These are phyloP conservation scores for Drosophila mimica DNA, from an alignment of 2,888 invertebrate species.

Conservation along the genomic window DNA sequence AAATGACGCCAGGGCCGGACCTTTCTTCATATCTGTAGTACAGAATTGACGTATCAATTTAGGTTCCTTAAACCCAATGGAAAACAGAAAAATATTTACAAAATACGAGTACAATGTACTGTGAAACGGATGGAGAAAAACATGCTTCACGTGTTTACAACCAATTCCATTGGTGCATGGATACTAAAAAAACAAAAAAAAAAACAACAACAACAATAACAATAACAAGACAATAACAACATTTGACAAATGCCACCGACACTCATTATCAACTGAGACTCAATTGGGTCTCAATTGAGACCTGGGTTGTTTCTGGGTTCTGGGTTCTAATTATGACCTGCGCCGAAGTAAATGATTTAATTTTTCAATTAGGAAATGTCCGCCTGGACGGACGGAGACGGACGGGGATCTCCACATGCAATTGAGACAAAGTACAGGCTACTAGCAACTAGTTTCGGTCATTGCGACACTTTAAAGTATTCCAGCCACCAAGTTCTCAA, in stretches of 20 bases:
- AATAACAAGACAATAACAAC: slow-evolving; percentile 8
- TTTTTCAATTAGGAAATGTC: slow-evolving; percentile 77
- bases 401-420: slow-evolving; percentile 39
- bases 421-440: slow-evolving; percentile 71
- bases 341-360: slow-evolving; percentile 74
- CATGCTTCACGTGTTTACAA: slow-evolving; percentile 55
- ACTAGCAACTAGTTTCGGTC: slow-evolving; percentile 9
- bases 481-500: slow-evolving; percentile 12
- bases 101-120: slow-evolving; percentile 38
- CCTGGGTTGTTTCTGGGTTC: slow-evolving; percentile 14
- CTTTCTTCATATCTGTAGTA: slow-evolving; percentile 32
- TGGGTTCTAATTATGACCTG: slow-evolving; percentile 63
- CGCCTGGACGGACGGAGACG: neutral
- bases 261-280: slow-evolving; percentile 68
- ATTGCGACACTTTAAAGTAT: slow-evolving; percentile 34
- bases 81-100: slow-evolving; percentile 50
- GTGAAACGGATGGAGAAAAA: slow-evolving; percentile 42
- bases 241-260: slow-evolving; percentile 38
- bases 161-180: slow-evolving; percentile 45
- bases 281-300: slow-evolving; percentile 69
- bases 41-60: slow-evolving; percentile 79
- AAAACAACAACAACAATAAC: slow-evolving; percentile 27
- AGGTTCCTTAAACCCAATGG: slow-evolving; percentile 80
- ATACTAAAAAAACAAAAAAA: slow-evolving; percentile 38
- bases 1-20: slow-evolving; percentile 52